Percentiles rank a stretch among this genome's conserved stretches.
Conservation (phyloP, 1,140 invertebrate species). For the Stegodyphus mimosarum region DNA sequence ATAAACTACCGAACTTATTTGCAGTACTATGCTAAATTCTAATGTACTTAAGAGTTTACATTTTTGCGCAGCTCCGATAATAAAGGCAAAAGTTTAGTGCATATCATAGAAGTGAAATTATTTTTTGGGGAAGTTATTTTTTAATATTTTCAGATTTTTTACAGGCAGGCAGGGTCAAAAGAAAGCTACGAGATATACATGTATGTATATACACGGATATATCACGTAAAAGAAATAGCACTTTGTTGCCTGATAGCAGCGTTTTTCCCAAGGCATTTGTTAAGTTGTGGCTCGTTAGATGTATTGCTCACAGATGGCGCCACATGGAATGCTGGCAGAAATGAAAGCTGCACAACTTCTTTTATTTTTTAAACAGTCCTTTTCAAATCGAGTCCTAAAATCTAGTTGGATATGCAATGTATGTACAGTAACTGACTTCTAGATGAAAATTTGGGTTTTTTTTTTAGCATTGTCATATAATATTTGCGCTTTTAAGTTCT, state of each 20-base stretch:
- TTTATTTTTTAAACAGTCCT: constrained; percentile 9
- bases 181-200: constrained; percentile 48
- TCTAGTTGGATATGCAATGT: constrained; percentile 9
- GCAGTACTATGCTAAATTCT: not conserved
- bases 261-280: constrained; percentile 36
- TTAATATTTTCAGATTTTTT: too few species aligned
- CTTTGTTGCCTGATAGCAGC: constrained; percentile 41
- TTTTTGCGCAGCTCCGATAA: constrained; percentile 22
- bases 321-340: constrained; percentile 31
- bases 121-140: too few species aligned
- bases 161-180: constrained; percentile 27
- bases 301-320: constrained; percentile 58
- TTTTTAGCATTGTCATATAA: not conserved
- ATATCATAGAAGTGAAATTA: constrained; percentile 1
- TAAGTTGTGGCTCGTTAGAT: constrained; percentile 15
- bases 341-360: constrained; percentile 8
- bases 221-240: constrained; percentile 57
- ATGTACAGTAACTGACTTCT: constrained; percentile 33
- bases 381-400: not conserved
- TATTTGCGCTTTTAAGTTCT: not conserved
- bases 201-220: constrained; percentile 44
- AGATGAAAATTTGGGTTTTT: constrained; percentile 28
- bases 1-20: not conserved
- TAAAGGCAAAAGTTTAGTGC: constrained; percentile 27
- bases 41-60: not conserved